phyloP scores from a whole-genome alignment of 1,140 invertebrate species.

The Leptestheria dahalacensis region DNA sequence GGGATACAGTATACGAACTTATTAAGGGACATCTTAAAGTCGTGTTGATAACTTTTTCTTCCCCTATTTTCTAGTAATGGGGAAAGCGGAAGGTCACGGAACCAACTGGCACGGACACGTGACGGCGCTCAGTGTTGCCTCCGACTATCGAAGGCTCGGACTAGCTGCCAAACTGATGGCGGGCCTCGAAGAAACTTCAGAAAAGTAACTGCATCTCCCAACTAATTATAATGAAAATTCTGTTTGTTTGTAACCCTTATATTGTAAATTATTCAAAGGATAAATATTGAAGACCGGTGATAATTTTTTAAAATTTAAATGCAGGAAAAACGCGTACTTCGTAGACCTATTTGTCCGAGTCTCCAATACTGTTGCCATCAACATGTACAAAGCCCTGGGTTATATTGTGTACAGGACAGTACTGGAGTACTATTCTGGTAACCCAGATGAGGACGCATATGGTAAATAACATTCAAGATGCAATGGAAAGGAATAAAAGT shows the following conservation, averaged over 20 bases:
- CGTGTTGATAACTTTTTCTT: background rate
- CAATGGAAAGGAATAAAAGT: background rate
- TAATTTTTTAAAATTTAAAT: no score
- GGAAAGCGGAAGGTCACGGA: slow-evolving; percentile 87
- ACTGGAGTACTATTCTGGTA: slow-evolving; percentile 92
- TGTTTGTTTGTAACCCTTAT: no score
- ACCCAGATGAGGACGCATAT: slow-evolving; percentile 96
- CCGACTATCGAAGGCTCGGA: slow-evolving; percentile 77
- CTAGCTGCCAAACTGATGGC: slow-evolving; percentile 90
- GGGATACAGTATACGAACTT: slow-evolving; percentile 80
- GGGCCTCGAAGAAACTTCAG: slow-evolving; percentile 85
- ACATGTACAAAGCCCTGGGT: slow-evolving; percentile 94
- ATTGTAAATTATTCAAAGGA: no score
- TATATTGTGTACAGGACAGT: slow-evolving; percentile 93
- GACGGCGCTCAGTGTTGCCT: slow-evolving; percentile 91
- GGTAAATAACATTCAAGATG: slow-evolving; percentile 40
- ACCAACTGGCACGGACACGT: slow-evolving; percentile 99
- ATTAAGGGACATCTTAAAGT: no score
- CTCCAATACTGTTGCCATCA: slow-evolving; percentile 91
- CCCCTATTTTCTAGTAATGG: slow-evolving; percentile 68
- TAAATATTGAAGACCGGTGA: no score
- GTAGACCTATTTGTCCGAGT: slow-evolving; percentile 98
- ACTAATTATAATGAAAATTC: no score
- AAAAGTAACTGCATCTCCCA: slow-evolving; percentile 48
- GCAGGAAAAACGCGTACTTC: slow-evolving; percentile 87